Evolutionary conservation across 2,113 vertebrate species (phyloP), one percentile per base, ranked within the genome.

Genomic region (Ornithorhynchus anatinus): DNA sequence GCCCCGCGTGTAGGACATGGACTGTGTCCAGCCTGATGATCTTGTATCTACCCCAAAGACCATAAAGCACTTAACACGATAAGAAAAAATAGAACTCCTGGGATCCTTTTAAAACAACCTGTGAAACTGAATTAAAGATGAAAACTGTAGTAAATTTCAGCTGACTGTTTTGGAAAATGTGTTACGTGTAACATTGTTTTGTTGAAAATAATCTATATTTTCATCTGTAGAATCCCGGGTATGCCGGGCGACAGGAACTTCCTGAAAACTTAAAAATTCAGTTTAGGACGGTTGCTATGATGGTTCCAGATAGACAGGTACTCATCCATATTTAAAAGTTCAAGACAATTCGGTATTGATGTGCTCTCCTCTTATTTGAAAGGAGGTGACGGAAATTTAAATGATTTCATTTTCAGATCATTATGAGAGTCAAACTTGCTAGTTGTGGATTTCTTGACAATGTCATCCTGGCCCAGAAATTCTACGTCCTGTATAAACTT

Each of bases 341-440:
- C 25, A 14, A 5, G 19, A 8, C 10, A 12, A 3, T 14, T 51
- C 47, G 47, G 19, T 14, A 29, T 31, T 50, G 11, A 23, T 27
- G 5, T 29, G 31, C 10, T 10, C 16, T 29, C 25, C 31, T 50
- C 15, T 29, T 50, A 11, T 16, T 16, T 45, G 35, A 42, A 32
- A 66, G 8, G 25, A 51, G 60, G 15, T 61, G 56, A n/a, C 0
- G 0, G 31, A 35, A 58, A 62, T 63, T 48, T 63, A 56, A 31
- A 53, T 43, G 7, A 61, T 4, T 53, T 86, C 1, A 79, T 50
- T 91, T 88, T 73, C 91, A 96, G 94, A 97, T 96, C 79, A 96
- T 97, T 86, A 96, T 97, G 92, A 91, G 95, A 83, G 95, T 96
- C 52, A 97, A 97, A 73, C 93, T 97, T 59, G 96, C 96, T 80